Evolutionary conservation across 2,113 vertebrate species (phyloP).

Genomic region (Climacteris rufus): DNA sequence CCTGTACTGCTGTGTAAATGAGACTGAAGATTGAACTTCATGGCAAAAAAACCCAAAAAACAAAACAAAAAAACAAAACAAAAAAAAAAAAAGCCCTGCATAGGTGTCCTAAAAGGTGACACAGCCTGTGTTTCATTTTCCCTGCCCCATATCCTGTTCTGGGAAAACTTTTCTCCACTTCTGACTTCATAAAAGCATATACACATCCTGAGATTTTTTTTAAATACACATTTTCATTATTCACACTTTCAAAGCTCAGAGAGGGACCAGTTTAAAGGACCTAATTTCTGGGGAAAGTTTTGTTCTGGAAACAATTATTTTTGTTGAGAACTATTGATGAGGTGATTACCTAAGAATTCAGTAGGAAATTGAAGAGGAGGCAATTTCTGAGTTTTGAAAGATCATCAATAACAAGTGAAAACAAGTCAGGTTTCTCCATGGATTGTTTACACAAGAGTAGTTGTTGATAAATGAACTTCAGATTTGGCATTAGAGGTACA

Average conservation of each 20-base stretch:
- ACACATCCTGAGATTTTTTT: background rate
- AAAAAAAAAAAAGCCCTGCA: background rate
- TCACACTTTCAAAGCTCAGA: background rate
- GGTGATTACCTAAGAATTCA: conserved; percentile 25
- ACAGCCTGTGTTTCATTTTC: background rate
- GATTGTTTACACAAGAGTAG: background rate
- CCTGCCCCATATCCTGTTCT: background rate
- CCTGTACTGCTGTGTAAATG: background rate
- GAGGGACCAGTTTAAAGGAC: background rate
- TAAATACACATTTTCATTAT: background rate
- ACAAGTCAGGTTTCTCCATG: background rate
- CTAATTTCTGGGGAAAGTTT: background rate
- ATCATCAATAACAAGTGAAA: conserved; percentile 11
- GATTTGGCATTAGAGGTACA: background rate
- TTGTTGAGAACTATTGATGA: background rate
- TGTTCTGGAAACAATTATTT: conserved; percentile 9
- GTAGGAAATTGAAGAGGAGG: background rate
- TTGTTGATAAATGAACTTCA: conserved; percentile 24
- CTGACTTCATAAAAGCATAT: background rate
- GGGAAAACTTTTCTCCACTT: background rate
- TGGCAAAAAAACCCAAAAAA: background rate
- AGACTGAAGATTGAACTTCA: background rate
- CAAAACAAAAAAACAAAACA: background rate
- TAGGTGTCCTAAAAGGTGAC: background rate
- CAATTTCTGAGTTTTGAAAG: conserved; percentile 1